These are phyloP conservation scores for Dryobates pubescens DNA, from an alignment of 2,797 vertebrate species.

Conservation along the genomic window DNA sequence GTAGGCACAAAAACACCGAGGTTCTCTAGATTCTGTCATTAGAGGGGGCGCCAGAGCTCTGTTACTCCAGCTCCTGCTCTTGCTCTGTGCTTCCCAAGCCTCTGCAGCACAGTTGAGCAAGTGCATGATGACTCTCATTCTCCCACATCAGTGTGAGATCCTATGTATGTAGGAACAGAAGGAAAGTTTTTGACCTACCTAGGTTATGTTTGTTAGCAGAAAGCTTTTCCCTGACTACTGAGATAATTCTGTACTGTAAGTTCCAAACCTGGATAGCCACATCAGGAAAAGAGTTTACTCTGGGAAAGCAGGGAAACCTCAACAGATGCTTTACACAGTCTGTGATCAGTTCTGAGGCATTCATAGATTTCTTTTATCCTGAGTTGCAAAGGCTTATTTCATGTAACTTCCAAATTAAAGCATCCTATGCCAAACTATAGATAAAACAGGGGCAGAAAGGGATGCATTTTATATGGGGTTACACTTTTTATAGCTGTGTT, in stretches of 20 bases:
- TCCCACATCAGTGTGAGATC: background rate
- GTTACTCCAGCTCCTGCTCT: background rate
- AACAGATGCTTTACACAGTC: background rate
- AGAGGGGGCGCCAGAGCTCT: background rate
- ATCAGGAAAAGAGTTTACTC: background rate
- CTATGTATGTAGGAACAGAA: background rate
- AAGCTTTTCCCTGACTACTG: background rate
- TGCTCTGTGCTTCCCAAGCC: background rate
- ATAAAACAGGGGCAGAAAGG: background rate
- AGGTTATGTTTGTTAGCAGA: background rate
- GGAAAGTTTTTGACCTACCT: background rate
- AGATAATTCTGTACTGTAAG: background rate
- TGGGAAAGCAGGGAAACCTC: background rate
- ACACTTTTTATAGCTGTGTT: too few species aligned
- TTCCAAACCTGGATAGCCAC: background rate
- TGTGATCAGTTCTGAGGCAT: background rate
- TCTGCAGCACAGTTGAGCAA: rapidly evolving
- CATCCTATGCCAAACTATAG: background rate
- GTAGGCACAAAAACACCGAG: background rate
- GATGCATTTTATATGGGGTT: too few species aligned
- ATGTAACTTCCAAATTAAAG: background rate
- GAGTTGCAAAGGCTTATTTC: background rate
- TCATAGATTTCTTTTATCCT: background rate
- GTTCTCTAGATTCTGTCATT: background rate
- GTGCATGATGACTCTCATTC: background rate